These are phyloP conservation scores for Sebastes jordani DNA, from an alignment of 2,797 vertebrate species.

Conservation along the genomic window DNA sequence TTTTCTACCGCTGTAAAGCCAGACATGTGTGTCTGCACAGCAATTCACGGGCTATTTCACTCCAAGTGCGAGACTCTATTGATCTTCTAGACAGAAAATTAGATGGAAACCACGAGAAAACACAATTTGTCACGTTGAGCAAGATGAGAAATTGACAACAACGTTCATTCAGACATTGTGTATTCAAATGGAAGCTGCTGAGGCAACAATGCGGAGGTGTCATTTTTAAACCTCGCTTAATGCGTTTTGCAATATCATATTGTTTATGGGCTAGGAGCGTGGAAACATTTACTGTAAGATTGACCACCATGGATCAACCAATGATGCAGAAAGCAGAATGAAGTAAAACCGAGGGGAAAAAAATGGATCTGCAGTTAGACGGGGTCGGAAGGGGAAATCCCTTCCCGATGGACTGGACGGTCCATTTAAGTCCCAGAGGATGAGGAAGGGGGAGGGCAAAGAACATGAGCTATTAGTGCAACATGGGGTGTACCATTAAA, in stretches of 20 bases:
- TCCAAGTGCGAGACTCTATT: conserved; percentile 44
- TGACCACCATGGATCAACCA: conserved; percentile 56
- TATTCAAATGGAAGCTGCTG: conserved; percentile 45
- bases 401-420: conserved; percentile 52
- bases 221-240: conserved; percentile 40
- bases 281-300: conserved; percentile 65
- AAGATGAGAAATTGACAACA: conserved; percentile 51
- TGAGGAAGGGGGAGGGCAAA: conserved; percentile 13
- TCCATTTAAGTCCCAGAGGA: conserved; percentile 64
- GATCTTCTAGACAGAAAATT: conserved; percentile 56
- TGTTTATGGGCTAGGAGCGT: conserved; percentile 50
- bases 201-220: conserved; percentile 24
- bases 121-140: conserved; percentile 40
- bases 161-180: conserved; percentile 10
- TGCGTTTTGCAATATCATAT: conserved; percentile 26
- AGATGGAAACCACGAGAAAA: conserved; percentile 51
- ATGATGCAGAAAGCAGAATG: conserved; percentile 59
- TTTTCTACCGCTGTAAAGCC: conserved; percentile 36
- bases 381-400: conserved; percentile 44
- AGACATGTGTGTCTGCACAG: conserved; percentile 21
- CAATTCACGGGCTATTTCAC: conserved; percentile 32
- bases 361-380: conserved; percentile 47
- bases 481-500: conserved; percentile 68
- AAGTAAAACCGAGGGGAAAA: conserved; percentile 31
- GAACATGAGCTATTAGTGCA: conserved; percentile 62